phyloP scores from a whole-genome alignment of 2,888 invertebrate genomes.

The Nycteola revayana region DNA sequence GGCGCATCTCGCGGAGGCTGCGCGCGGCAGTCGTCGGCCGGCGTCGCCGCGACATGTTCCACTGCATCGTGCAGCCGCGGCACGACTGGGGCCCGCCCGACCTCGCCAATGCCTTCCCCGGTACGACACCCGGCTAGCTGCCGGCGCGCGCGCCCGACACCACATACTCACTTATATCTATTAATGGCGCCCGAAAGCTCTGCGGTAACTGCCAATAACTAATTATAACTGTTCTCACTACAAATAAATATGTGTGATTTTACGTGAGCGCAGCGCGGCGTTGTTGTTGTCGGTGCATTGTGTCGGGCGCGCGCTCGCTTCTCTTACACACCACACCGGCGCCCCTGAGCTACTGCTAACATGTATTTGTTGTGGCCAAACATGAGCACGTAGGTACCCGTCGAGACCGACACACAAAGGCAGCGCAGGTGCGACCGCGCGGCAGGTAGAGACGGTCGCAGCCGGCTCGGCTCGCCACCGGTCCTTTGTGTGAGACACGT shows the following conservation, averaged over 20 bases:
- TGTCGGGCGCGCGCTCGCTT: conserved; percentile 5
- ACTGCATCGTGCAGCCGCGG: conserved; percentile 91
- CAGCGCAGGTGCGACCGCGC: too few relatives aligned
- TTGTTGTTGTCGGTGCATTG: conserved; percentile 19
- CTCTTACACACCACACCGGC: too few relatives aligned
- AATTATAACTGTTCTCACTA: conserved; percentile 47
- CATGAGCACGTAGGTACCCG: too few relatives aligned
- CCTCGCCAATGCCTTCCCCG: conserved; percentile 88
- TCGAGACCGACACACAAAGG: too few relatives aligned
- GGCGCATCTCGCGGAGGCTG: conserved; percentile 40
- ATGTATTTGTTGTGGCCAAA: too few relatives aligned
- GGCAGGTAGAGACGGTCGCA: too few relatives aligned
- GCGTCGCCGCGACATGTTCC: conserved; percentile 83
- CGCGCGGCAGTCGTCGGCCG: conserved; percentile 39
- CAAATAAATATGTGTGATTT: conserved; percentile 30
- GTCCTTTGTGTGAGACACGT: too few relatives aligned
- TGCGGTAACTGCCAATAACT: conserved; percentile 46
- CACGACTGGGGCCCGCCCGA: conserved; percentile 88
- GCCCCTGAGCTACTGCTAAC: too few relatives aligned
- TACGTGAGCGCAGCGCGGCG: conserved; percentile 10
- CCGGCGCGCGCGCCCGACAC: conserved; percentile 3
- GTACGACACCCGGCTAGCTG: conserved; percentile 57
- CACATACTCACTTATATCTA: conserved; percentile 33
- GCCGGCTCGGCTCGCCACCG: too few relatives aligned
- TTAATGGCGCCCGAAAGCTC: conserved; percentile 36